These are phyloP conservation scores for Pipistrellus nathusii DNA, from an alignment of 2,797 vertebrate species.

Conservation along the genomic window DNA sequence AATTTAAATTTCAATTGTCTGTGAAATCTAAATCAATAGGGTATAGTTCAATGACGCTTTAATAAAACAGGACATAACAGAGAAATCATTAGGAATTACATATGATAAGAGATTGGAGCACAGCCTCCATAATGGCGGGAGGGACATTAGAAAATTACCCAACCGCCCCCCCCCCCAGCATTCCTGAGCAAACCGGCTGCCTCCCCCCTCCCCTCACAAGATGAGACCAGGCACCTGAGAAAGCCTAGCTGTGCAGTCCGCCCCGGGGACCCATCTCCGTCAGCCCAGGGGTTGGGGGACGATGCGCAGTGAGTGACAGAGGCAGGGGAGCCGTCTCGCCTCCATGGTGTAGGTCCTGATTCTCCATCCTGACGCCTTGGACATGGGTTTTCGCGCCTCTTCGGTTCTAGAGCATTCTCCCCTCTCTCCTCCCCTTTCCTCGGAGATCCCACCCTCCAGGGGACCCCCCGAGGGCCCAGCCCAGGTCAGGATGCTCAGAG, in stretches of 20 bases:
- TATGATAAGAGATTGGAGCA: conserved; percentile 86
- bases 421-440: background rate
- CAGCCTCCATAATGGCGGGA: conserved; percentile 80
- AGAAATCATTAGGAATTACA: conserved; percentile 89
- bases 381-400: background rate
- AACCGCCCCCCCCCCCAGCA: conserved; percentile 84
- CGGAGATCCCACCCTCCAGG: background rate
- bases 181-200: conserved; percentile 85
- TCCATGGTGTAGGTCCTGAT: background rate
- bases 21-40: conserved; percentile 92
- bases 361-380: background rate
- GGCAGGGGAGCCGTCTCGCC: background rate
- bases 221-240: conserved; percentile 49
- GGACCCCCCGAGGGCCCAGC: background rate
- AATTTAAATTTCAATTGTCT: conserved; percentile 92
- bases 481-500: background rate
- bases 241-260: conserved; percentile 85
- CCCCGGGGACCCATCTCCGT: conserved; percentile 83
- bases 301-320: conserved; percentile 75
- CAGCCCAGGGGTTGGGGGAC: conserved; percentile 77
- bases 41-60: conserved; percentile 90
- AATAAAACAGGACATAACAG: conserved; percentile 90
- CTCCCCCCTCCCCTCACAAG: conserved; percentile 63
- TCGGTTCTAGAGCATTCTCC: background rate
- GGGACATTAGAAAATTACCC: conserved; percentile 87